Conservation (phyloP, 2,797 vertebrate species). For the Tenualosa thibaudeaui region DNA sequence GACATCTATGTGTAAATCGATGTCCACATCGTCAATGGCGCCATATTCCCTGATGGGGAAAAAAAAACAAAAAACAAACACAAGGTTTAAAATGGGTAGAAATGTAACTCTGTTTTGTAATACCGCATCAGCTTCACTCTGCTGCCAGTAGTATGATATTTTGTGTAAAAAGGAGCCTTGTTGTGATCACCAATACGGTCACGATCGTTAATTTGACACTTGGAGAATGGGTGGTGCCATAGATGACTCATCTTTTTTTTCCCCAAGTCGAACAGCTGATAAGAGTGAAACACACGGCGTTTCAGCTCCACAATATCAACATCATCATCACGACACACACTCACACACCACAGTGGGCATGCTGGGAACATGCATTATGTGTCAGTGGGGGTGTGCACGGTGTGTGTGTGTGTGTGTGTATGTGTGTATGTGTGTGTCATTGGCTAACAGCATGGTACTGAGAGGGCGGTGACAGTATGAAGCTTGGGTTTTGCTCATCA, state of each 20-base stretch:
- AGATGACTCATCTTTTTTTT: neutral
- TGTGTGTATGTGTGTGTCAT: neutral
- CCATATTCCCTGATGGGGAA: constrained; percentile 85
- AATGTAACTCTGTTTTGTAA: neutral
- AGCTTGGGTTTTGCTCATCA: neutral
- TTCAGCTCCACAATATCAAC: neutral
- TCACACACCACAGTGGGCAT: neutral
- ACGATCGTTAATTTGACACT: neutral
- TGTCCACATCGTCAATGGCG: constrained; percentile 92
- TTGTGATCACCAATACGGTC: neutral
- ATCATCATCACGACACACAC: constrained; percentile 15
- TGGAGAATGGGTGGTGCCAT: neutral
- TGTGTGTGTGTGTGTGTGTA: neutral
- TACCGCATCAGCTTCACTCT: neutral
- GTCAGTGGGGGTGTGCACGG: neutral
- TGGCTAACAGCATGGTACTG: neutral
- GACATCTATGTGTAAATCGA: constrained; percentile 89
- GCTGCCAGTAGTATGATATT: neutral
- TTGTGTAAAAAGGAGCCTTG: neutral
- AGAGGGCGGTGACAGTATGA: neutral
- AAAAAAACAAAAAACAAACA: constrained; percentile 53
- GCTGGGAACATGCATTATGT: neutral
- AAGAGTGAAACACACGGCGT: neutral
- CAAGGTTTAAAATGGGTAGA: constrained; percentile 13
- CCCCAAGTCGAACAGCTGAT: neutral